phyloP scores from a whole-genome alignment of 2,113 vertebrate genomes.

The Ammodytes marinus region DNA sequence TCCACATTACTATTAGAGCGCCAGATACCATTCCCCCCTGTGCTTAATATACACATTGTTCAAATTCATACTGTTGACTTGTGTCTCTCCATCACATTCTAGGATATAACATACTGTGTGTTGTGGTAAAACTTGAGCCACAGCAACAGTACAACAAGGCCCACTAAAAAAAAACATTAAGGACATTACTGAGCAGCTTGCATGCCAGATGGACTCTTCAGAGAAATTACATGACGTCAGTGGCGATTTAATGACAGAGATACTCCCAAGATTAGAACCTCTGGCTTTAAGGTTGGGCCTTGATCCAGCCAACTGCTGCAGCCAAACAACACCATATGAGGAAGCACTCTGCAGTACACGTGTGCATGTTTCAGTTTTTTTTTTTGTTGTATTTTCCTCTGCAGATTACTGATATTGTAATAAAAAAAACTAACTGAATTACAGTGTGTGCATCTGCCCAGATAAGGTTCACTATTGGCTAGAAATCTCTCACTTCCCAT shows the following conservation, averaged over 20 bases:
- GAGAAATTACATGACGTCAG: constrained; percentile 7
- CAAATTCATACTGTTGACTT: no score
- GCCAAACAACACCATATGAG: constrained; percentile 8
- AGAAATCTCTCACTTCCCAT: neutral
- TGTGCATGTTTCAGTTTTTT: neutral
- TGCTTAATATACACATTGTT: no score
- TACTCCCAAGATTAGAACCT: constrained; percentile 39
- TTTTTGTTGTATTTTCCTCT: neutral
- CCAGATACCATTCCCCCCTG: no score
- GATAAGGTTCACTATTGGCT: neutral
- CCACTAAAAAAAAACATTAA: constrained; percentile 6
- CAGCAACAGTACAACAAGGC: constrained; percentile 5
- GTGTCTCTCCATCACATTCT: constrained; percentile 47
- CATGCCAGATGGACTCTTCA: constrained; percentile 7
- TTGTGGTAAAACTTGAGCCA: neutral
- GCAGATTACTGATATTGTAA: neutral
- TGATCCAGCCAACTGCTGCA: constrained; percentile 8
- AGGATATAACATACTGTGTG: neutral
- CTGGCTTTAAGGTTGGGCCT: constrained; percentile 11
- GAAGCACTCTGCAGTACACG: neutral
- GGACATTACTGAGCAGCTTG: neutral
- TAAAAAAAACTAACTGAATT: neutral
- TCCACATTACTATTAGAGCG: no score
- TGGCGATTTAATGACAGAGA: constrained; percentile 19
- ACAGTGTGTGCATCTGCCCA: neutral